Percentiles rank a stretch among this genome's conserved stretches.
Conservation (phyloP, 1,140 invertebrate genomes). For the Theocolax elegans region DNA sequence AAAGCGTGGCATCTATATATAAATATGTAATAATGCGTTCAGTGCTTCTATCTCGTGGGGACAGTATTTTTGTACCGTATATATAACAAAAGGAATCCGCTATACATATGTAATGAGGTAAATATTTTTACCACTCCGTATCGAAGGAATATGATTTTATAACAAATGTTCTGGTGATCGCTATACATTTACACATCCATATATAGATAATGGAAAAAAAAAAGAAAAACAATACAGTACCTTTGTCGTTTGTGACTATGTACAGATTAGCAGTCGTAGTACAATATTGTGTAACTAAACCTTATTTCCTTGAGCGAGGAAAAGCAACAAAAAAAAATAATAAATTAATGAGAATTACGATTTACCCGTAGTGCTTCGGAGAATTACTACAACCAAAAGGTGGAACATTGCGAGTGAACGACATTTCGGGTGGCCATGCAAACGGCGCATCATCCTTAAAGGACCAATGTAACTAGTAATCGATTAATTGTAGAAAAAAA, state of each 20-base stretch:
- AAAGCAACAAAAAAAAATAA: conserved; percentile 14
- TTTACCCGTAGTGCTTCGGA: conserved; percentile 21
- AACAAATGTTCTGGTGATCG: too few species aligned
- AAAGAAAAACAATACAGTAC: conserved; percentile 18
- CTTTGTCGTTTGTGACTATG: conserved; percentile 41
- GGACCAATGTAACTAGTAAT: conserved; percentile 63
- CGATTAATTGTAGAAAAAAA: conserved; percentile 49
- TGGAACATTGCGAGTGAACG: conserved; percentile 22
- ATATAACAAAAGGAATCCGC: background rate
- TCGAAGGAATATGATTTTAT: background rate
- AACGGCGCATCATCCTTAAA: conserved; percentile 55
- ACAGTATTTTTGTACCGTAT: too few species aligned
- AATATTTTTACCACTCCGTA: background rate
- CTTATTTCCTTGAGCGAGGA: conserved; percentile 21
- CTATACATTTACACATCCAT: too few species aligned
- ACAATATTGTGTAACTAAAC: conserved; percentile 34
- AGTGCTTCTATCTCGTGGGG: too few species aligned
- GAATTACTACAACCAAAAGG: conserved; percentile 17
- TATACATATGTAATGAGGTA: background rate
- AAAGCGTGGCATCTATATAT: background rate
- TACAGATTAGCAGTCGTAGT: conserved; percentile 36
- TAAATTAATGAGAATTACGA: conserved; percentile 8
- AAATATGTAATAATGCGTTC: background rate
- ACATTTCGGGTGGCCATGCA: conserved; percentile 42
- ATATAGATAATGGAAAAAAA: conserved; percentile 24